These are phyloP conservation scores for Charanyca ferruginea DNA, from an alignment of 2,888 invertebrate genomes.

Conservation along the genomic window DNA sequence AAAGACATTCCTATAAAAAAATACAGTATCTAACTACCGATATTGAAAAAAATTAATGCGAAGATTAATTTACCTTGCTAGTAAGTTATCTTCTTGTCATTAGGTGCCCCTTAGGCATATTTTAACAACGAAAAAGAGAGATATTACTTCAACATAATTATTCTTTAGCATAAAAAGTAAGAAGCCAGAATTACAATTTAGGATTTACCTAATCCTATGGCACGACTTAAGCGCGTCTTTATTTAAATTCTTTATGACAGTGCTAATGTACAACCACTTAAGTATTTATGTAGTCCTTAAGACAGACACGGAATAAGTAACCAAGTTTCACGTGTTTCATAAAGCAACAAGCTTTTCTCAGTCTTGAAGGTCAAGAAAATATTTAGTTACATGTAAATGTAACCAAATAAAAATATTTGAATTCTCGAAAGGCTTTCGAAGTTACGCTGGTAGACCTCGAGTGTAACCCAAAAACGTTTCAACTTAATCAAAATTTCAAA, in stretches of 20 bases:
- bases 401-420: slow-evolving; percentile 39
- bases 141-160: slow-evolving; percentile 15
- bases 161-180: slow-evolving; percentile 36
- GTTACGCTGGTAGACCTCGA: slow-evolving; percentile 41
- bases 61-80: neutral
- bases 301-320: slow-evolving; percentile 48
- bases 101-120: neutral
- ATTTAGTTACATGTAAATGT: slow-evolving; percentile 29
- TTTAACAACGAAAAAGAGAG: slow-evolving; percentile 3
- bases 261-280: slow-evolving; percentile 45
- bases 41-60: no score
- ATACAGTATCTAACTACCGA: no score
- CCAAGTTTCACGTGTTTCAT: slow-evolving; percentile 20
- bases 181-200: slow-evolving; percentile 41
- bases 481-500: slow-evolving; percentile 73
- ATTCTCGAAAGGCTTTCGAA: slow-evolving; percentile 42
- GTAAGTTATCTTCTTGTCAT: neutral
- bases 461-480: slow-evolving; percentile 57
- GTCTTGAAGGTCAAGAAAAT: slow-evolving; percentile 21
- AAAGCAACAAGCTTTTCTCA: slow-evolving; percentile 11
- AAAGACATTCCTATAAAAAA: no score
- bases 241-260: slow-evolving; percentile 54
- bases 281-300: slow-evolving; percentile 43
- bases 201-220: slow-evolving; percentile 39
- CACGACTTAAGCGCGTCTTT: slow-evolving; percentile 35